Percentiles rank a stretch among this genome's conserved stretches.
Conservation (phyloP, 1,140 invertebrate genomes). For the Hesperophylax magnus region DNA sequence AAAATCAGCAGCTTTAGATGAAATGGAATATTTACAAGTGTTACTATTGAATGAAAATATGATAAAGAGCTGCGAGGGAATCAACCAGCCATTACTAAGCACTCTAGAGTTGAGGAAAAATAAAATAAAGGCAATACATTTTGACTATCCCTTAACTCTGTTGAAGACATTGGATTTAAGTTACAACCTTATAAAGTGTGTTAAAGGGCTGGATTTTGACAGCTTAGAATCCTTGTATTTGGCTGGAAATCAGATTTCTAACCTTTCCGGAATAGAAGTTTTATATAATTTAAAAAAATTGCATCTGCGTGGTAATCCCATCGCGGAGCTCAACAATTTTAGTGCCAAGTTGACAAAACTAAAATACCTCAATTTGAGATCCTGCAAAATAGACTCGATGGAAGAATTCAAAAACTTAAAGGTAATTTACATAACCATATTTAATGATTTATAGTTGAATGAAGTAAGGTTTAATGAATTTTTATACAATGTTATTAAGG, state of each 20-base stretch:
- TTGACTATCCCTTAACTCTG: conserved; percentile 62
- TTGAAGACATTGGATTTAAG: conserved; percentile 68
- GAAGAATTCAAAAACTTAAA: conserved; percentile 70
- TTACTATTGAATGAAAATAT: conserved; percentile 69
- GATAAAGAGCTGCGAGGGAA: conserved; percentile 65
- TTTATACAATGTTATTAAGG: conserved; percentile 53
- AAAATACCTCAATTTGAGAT: conserved; percentile 70
- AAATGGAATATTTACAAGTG: conserved; percentile 71
- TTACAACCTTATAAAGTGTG: conserved; percentile 67
- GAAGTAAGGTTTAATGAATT: conserved; percentile 56
- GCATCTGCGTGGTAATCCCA: conserved; percentile 70
- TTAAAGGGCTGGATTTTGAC: conserved; percentile 64
- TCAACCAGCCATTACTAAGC: conserved; percentile 69
- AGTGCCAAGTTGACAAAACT: conserved; percentile 62
- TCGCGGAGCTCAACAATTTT: conserved; percentile 69
- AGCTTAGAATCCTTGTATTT: conserved; percentile 69
- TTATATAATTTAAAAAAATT: conserved; percentile 68
- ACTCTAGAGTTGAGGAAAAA: conserved; percentile 71
- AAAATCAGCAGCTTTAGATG: conserved; percentile 64
- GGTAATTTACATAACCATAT: conserved; percentile 56
- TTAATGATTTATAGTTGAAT: neutral
- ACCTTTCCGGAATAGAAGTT: conserved; percentile 63
- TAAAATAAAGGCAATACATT: conserved; percentile 61
- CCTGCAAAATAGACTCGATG: conserved; percentile 68
- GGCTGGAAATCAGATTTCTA: conserved; percentile 66